Conservation (phyloP, 2,113 vertebrate species). For the Phaethornis superciliosus region DNA sequence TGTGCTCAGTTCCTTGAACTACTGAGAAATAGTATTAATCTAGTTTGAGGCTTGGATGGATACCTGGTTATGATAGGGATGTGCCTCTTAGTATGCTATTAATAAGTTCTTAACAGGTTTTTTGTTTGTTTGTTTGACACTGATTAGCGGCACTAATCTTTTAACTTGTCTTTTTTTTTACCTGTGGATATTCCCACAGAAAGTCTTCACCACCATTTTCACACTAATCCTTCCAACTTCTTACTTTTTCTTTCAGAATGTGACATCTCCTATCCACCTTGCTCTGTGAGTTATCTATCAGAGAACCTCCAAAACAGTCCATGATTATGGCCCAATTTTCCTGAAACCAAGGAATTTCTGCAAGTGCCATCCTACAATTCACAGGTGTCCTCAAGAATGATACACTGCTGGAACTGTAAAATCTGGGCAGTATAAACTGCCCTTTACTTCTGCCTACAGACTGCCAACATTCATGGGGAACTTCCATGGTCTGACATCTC, state of each 20-base stretch:
- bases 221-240: not conserved
- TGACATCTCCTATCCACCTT: not conserved
- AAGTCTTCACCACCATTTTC: not conserved
- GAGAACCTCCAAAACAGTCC: not conserved
- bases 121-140: not conserved
- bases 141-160: not conserved
- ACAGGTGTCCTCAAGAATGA: not conserved
- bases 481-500: not conserved
- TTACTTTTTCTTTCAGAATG: not conserved
- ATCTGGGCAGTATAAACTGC: not conserved
- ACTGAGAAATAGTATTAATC: not conserved
- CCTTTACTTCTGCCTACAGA: not conserved
- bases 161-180: too few species aligned
- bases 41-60: not conserved
- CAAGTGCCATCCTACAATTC: not conserved
- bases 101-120: not conserved
- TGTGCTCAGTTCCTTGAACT: not conserved
- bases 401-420: not conserved
- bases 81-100: not conserved
- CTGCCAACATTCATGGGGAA: not conserved
- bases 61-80: not conserved
- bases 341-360: rapidly evolving
- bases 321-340: not conserved
- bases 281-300: not conserved
- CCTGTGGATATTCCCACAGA: not conserved